Evolutionary conservation across 2,888 invertebrate species (phyloP).

Genomic region (Hermaeophaga mercurialis): DNA sequence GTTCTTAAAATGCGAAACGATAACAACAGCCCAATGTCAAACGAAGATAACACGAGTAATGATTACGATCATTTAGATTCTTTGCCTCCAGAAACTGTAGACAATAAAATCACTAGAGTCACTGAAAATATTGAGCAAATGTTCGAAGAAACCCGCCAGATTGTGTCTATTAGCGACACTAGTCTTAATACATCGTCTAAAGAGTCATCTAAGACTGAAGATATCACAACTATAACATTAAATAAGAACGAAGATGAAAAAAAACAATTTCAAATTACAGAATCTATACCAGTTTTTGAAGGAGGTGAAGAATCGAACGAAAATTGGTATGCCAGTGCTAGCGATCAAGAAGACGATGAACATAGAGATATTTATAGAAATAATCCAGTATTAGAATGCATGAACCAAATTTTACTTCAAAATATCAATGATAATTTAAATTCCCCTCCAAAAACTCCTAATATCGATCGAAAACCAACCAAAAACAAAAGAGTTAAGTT

Average conservation of each 20-base stretch:
- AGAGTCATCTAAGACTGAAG: conserved; percentile 50
- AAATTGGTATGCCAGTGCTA: conserved; percentile 81
- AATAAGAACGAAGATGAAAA: conserved; percentile 7
- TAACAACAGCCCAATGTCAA: conserved; percentile 56
- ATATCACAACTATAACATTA: conserved; percentile 7
- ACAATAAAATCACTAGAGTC: conserved; percentile 63
- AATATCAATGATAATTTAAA: conserved; percentile 64
- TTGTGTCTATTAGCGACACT: conserved; percentile 57
- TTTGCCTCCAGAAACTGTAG: conserved; percentile 59
- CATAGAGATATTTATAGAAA: conserved; percentile 74
- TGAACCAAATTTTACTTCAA: conserved; percentile 81
- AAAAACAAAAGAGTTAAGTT: conserved; percentile 56
- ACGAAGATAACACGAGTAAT: conserved; percentile 63
- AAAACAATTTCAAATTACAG: conserved; percentile 52
- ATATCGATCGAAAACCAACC: conserved; percentile 49
- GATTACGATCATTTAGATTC: conserved; percentile 56
- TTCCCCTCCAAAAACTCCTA: conserved; percentile 57
- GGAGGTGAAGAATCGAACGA: conserved; percentile 62
- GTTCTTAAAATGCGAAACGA: conserved; percentile 55
- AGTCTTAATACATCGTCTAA: conserved; percentile 64
- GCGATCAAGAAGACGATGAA: conserved; percentile 75
- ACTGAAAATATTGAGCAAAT: conserved; percentile 64
- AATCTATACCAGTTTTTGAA: conserved; percentile 59
- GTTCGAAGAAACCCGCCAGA: conserved; percentile 52
- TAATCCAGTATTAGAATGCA: conserved; percentile 84